These are phyloP conservation scores for Rostratula benghalensis DNA, from an alignment of 2,113 vertebrate species.

Conservation along the genomic window DNA sequence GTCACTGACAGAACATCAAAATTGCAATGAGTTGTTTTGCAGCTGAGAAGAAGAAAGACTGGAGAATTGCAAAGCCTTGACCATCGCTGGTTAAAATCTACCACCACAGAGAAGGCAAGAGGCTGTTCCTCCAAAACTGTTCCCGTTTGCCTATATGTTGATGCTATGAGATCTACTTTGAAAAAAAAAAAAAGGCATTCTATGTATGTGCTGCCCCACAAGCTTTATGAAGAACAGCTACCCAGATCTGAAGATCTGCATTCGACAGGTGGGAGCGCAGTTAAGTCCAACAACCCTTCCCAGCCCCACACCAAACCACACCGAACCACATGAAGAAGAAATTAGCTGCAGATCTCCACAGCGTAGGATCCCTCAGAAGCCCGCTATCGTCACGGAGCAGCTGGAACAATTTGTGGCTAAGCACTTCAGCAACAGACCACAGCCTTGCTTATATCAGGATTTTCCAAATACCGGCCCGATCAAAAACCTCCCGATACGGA, in stretches of 20 bases:
- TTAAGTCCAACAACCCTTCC: not conserved
- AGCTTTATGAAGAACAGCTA: not conserved
- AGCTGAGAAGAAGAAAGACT: not conserved
- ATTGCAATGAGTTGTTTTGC: not conserved
- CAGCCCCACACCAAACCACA: not conserved
- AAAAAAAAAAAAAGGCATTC: not conserved
- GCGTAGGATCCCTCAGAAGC: conserved; percentile 44
- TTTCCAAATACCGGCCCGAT: conserved; percentile 54
- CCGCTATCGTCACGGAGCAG: conserved; percentile 59
- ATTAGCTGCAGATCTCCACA: conserved; percentile 42
- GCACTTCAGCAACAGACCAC: conserved; percentile 39
- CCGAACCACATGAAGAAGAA: conserved; percentile 48
- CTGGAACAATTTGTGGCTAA: conserved; percentile 59
- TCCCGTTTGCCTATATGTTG: not conserved
- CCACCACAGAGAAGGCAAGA: not conserved
- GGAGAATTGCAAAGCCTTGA: not conserved
- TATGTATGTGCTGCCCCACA: not conserved
- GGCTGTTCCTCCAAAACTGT: not conserved
- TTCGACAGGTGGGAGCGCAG: not conserved
- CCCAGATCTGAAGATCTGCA: not conserved
- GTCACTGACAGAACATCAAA: not conserved
- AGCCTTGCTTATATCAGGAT: conserved; percentile 47
- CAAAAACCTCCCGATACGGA: conserved; percentile 1
- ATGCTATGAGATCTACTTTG: not conserved
- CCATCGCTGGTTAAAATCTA: not conserved